Base-by-base conservation (phyloP, 1,140 invertebrate genomes). In the Drosophila asahinai region DNA sequence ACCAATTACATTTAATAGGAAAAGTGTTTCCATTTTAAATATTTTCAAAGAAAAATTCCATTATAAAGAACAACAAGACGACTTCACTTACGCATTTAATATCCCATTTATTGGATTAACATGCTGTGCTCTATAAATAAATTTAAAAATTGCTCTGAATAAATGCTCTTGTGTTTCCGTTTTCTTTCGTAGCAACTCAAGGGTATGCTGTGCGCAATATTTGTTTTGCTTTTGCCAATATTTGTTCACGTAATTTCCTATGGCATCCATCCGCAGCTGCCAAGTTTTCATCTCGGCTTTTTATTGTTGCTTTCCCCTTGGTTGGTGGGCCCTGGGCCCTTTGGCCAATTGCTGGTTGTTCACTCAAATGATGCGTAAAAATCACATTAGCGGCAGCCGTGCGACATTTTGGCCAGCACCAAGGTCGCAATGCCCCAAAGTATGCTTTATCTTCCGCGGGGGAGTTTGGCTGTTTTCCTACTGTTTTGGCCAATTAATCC, bases 361-460 rank as follows among this genome's bases (percentile, higher is more conserved):
- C 74, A 71, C 77, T 83, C 74, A 89, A 89, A 89, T 89, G 81
- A 80, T 80, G 81, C 72, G 86, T 80, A 90, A 90, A 86, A 89
- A 89, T 89, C 78, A 89, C 82, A 89, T 89, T 89, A 89, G 82
- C 83, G 86, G 75, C 83, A 86, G 83, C 62, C 78, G 82, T 86
- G 82, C 70, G 78, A 60, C 72, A 67, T 76, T 86, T 81, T 75
- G 76, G 61, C 55, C 70, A 22, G 43, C 27, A 54, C 60, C 59
- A 58, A 60, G 49, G 55, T 15, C 43, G 33, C 43, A 45, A 57
- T 25, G 40, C 47, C 67, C 60, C 49, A 59, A 73, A 65, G 47
- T 62, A 61, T 67, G 68, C 58, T 48, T 43, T 60, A 64, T 65
- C 40, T 70, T 68, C 33, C 49, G 40, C 47, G 45, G 17, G 7